Evolutionary conservation across 2,113 vertebrate species (phyloP), one percentile per base, ranked within the genome.

Genomic region (Sturnira hondurensis): DNA sequence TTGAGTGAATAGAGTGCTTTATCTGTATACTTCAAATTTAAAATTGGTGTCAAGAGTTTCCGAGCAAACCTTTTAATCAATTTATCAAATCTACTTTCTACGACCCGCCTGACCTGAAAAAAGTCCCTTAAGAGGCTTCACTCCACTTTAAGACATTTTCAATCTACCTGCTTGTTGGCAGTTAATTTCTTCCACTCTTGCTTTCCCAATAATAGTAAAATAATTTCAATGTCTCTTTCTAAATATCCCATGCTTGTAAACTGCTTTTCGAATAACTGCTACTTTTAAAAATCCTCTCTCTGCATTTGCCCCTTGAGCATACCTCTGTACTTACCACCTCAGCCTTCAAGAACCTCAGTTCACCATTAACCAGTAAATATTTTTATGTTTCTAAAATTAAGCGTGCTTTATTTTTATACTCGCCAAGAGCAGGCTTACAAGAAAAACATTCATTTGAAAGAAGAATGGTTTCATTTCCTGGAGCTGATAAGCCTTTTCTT

Each of bases 371-470:
- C 47, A 71, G n/a, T 74, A 76, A 89, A 91, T 20, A 86, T 31
- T 26, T 54, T 94, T 91, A 68, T 77, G 4, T 74, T 94, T 47
- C 33, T 71, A 41, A 91, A 68, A 61, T 87, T 47, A 86, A 61
- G 28, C 65, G 54, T 43, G 17, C 13, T 89, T 54, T 89, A 71
- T 70, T 56, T 89, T 61, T 58, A 93, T 0, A 84, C 45, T 81
- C 76, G 4, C 56, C 96, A 90, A 97, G 86, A 94, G 4, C n/a
- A 84, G 41, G 80, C 20, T 50, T 89, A 13, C 7, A 80, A 94
- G 54, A 15, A 22, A 92, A 22, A 93, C 78, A 67, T 31, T 89
- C 17, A 73, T 50, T 80, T 52, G n/a, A 61, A 83, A 71, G 43
- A 95, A 54, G 20, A 76, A 86, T 41, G 28, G 13, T 76, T 93